Conservation (phyloP, 2,113 vertebrate genomes). For the Mus musculus region DNA sequence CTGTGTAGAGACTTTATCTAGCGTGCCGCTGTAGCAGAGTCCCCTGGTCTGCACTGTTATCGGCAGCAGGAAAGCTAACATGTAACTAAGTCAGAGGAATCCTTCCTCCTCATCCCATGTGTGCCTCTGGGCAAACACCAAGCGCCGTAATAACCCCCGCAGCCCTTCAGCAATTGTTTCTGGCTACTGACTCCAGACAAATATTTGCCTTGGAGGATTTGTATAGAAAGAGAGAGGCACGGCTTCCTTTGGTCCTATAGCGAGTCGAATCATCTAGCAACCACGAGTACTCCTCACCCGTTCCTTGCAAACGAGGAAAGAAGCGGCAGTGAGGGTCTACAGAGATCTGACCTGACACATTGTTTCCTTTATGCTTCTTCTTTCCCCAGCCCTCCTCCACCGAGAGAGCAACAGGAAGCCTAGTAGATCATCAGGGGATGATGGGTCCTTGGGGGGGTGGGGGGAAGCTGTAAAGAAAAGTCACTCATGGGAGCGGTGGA, state of each 20-base stretch:
- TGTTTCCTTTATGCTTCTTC: not conserved
- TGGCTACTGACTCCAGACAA: slow-evolving; percentile 54
- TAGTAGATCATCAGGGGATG: not conserved
- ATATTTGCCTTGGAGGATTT: slow-evolving; percentile 67
- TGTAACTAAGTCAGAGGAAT: slow-evolving; percentile 31
- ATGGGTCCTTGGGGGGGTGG: not conserved
- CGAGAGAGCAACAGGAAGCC: not conserved
- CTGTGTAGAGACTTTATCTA: not conserved
- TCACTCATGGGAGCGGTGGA: too few species aligned
- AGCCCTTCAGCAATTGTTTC: not conserved
- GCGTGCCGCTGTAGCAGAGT: not conserved
- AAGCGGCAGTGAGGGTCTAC: not conserved
- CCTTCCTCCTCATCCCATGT: slow-evolving; percentile 35
- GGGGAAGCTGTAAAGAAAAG: not conserved
- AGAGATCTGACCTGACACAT: not conserved
- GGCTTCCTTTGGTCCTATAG: not conserved
- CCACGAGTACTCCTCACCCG: not conserved
- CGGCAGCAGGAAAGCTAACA: not conserved
- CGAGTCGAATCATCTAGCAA: not conserved
- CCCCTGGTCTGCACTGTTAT: not conserved
- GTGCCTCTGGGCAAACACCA: slow-evolving; percentile 23
- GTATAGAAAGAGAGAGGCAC: not conserved
- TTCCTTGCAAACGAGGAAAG: not conserved
- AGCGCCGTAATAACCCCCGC: slow-evolving; percentile 38
- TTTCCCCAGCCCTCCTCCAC: not conserved